Conservation (phyloP, 2,113 vertebrate genomes). For the Chloebia gouldiae region DNA sequence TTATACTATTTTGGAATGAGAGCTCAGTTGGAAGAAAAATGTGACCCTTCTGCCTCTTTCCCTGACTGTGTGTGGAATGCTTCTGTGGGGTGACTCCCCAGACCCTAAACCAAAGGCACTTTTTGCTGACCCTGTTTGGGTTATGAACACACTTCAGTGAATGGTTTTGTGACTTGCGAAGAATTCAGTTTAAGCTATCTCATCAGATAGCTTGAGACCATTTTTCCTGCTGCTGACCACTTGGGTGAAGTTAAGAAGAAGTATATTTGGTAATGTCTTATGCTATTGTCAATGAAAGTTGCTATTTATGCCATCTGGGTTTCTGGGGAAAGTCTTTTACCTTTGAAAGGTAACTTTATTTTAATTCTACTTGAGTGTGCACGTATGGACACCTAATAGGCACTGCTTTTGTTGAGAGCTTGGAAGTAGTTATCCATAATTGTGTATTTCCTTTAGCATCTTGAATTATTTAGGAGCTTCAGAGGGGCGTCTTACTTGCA, state of each 20-base stretch:
- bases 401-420: neutral
- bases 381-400: neutral
- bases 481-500: neutral
- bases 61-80: too few species aligned
- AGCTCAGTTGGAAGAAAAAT: neutral
- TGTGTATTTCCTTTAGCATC: neutral
- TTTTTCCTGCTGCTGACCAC: neutral
- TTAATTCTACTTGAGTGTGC: neutral
- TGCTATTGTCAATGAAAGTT: neutral
- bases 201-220: neutral
- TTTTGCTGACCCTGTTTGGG: accelerated
- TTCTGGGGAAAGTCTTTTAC: neutral
- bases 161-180: neutral
- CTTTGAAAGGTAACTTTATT: neutral
- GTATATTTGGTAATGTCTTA: accelerated
- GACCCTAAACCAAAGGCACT: neutral
- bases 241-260: neutral
- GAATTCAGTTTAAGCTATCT: neutral
- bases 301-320: neutral
- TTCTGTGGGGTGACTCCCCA: neutral
- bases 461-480: neutral
- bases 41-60: accelerated
- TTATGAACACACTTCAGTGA: neutral
- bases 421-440: neutral
- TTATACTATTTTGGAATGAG: neutral